Evolutionary conservation across 2,113 vertebrate genomes (phyloP).

Genomic region (Neodon shergylaensis): DNA sequence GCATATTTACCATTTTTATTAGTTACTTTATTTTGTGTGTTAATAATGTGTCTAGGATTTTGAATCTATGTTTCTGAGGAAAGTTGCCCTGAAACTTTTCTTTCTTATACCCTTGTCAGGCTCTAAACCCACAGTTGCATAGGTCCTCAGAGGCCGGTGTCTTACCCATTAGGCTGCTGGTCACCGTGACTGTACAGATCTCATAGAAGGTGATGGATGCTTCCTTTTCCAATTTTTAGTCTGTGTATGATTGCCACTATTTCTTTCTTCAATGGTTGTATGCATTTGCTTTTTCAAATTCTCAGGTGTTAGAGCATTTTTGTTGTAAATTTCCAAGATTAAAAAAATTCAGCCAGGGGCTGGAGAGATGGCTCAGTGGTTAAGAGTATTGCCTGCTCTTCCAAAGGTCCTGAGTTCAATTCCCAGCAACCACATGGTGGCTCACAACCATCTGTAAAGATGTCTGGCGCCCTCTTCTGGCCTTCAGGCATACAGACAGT

Average conservation of each 20-base stretch:
- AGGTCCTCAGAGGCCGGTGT: not conserved
- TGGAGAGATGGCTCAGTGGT: too few relatives aligned
- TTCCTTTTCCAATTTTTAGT: not conserved
- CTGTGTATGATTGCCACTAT: not conserved
- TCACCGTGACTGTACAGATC: not conserved
- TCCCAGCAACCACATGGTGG: too few relatives aligned
- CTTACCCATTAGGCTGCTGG: not conserved
- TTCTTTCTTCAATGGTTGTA: not conserved
- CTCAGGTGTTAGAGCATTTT: not conserved
- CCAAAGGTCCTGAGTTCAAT: too few relatives aligned
- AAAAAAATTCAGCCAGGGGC: too few relatives aligned
- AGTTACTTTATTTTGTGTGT: not conserved
- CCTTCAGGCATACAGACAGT: too few relatives aligned
- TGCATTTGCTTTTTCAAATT: not conserved
- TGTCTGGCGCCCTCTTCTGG: too few relatives aligned
- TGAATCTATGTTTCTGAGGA: conserved; percentile 31
- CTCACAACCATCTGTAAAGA: too few relatives aligned
- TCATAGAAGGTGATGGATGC: not conserved
- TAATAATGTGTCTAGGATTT: not conserved
- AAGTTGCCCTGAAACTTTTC: not conserved
- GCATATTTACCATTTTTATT: not conserved
- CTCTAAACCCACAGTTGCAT: not conserved
- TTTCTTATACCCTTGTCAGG: not conserved
- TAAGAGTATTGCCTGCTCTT: too few relatives aligned
- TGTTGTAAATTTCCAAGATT: conserved; percentile 7